These are phyloP conservation scores for Dermolepida albohirtum DNA, from an alignment of 2,888 invertebrate genomes.

Conservation along the genomic window DNA sequence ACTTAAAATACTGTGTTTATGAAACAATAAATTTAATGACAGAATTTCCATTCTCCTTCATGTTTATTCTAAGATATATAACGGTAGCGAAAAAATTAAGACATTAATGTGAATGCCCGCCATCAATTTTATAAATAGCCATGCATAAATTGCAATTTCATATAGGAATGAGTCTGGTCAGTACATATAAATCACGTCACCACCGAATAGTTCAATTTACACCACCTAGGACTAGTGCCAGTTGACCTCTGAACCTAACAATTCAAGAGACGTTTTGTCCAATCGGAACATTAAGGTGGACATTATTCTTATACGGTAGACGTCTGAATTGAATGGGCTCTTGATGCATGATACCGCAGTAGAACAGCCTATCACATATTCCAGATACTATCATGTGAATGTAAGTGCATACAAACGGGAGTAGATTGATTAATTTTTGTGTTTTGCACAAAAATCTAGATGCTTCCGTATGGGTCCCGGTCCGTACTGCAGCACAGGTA, in stretches of 20 bases:
- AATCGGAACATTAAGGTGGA: slow-evolving; percentile 61
- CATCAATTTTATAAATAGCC: slow-evolving; percentile 15
- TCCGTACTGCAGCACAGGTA: slow-evolving; percentile 36
- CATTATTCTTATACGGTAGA: slow-evolving; percentile 58
- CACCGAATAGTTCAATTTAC: slow-evolving; percentile 42
- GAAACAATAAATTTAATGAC: not conserved
- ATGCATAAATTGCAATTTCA: slow-evolving; percentile 24
- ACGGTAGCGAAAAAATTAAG: not conserved
- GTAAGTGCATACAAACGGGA: not conserved
- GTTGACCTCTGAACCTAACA: slow-evolving; percentile 61
- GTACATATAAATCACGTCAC: slow-evolving; percentile 29
- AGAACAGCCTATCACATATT: slow-evolving; percentile 19
- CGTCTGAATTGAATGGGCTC: slow-evolving; percentile 44
- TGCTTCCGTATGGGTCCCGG: slow-evolving; percentile 33
- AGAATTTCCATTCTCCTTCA: too few relatives aligned
- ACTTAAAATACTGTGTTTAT: not conserved
- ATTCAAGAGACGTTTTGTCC: slow-evolving; percentile 60
- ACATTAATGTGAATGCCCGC: not conserved
- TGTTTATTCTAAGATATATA: too few relatives aligned
- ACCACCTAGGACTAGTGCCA: slow-evolving; percentile 58
- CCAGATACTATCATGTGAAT: not conserved
- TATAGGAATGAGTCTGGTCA: slow-evolving; percentile 2
- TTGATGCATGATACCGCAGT: slow-evolving; percentile 44
- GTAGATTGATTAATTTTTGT: slow-evolving; percentile 34
- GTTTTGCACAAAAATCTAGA: slow-evolving; percentile 47